Conservation (phyloP, 2,797 vertebrate species). For the Fringilla coelebs region DNA sequence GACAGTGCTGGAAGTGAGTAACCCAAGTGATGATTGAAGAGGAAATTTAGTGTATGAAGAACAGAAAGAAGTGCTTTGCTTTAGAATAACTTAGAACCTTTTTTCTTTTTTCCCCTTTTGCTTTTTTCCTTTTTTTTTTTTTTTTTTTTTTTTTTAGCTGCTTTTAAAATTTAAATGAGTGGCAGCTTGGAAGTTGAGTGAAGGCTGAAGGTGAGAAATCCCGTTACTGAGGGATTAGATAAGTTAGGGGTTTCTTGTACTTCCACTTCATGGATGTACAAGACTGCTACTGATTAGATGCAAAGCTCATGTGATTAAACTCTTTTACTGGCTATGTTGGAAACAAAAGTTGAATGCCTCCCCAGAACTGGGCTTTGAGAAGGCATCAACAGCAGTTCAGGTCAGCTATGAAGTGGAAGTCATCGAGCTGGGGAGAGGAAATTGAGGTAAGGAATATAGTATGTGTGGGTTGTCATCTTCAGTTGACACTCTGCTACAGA, state of each 20-base stretch:
- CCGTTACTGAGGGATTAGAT: neutral
- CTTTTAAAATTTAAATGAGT: neutral
- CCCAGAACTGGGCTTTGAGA: neutral
- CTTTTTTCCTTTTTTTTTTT: too few species aligned
- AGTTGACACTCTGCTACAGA: neutral
- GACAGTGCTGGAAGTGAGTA: neutral
- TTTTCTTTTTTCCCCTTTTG: neutral
- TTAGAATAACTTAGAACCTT: neutral
- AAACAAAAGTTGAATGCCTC: neutral
- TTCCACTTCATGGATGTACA: neutral
- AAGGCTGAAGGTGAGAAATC: neutral
- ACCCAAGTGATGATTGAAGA: neutral
- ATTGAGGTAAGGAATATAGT: neutral
- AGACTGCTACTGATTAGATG: neutral
- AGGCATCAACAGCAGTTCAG: neutral
- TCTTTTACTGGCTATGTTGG: neutral
- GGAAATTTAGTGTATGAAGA: neutral
- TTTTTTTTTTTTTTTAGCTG: neutral
- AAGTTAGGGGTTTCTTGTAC: neutral
- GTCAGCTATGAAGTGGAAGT: neutral
- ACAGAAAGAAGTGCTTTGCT: neutral
- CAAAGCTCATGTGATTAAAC: neutral
- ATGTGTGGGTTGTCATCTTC: fast-evolving
- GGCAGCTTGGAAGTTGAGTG: neutral
- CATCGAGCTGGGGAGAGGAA: neutral